Evolutionary conservation across 2,113 vertebrate genomes (phyloP).

Genomic region (Lipotes vexillifer): DNA sequence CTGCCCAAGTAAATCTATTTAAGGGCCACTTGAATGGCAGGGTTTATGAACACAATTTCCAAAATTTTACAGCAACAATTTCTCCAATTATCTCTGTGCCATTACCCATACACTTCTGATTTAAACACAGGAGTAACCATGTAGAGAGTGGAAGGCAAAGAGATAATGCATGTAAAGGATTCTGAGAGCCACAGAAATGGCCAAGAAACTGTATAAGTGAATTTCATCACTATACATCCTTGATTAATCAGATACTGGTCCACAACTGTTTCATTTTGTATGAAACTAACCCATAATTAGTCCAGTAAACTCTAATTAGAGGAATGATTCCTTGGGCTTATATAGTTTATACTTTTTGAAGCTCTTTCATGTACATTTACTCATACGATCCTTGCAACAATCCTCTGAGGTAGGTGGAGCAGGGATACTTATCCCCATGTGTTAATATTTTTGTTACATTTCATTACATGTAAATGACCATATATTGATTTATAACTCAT

Average conservation of each 20-base stretch:
- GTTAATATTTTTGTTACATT: slow-evolving; percentile 36
- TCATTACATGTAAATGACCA: slow-evolving; percentile 22
- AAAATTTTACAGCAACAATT: not conserved
- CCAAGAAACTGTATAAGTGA: slow-evolving; percentile 11
- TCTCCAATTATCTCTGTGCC: not conserved
- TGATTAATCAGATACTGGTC: slow-evolving; percentile 43
- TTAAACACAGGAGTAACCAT: slow-evolving; percentile 13
- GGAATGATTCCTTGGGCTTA: slow-evolving; percentile 4
- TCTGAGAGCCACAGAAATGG: not conserved
- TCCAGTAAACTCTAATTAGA: slow-evolving; percentile 51
- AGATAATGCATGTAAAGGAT: slow-evolving; percentile 1
- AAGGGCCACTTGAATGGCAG: not conserved
- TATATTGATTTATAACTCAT: slow-evolving; percentile 17
- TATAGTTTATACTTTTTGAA: slow-evolving; percentile 30
- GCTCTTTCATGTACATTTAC: slow-evolving; percentile 39
- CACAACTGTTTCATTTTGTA: slow-evolving; percentile 37
- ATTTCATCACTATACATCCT: slow-evolving; percentile 19
- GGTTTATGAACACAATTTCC: slow-evolving; percentile 44
- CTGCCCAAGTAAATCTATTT: not conserved
- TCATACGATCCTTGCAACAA: not conserved
- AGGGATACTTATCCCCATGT: not conserved
- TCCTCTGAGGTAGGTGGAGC: not conserved
- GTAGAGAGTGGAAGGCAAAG: not conserved
- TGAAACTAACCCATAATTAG: slow-evolving; percentile 51
- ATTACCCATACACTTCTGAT: slow-evolving; percentile 13